Base-by-base conservation (phyloP, 1,140 invertebrate species). In the Grapholita molesta region DNA sequence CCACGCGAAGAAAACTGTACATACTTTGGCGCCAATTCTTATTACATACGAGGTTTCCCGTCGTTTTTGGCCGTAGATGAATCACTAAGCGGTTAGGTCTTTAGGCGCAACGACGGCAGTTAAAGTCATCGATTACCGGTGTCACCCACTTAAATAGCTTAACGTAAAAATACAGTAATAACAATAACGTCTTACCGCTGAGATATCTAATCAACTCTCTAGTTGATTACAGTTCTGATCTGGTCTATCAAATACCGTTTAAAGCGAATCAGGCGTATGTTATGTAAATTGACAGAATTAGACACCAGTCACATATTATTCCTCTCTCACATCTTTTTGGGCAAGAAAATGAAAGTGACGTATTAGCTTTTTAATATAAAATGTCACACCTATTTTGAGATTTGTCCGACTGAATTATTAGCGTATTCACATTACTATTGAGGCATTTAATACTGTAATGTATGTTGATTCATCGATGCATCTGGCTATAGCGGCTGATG, bases 21-120 rank as follows among this genome's bases (percentile, higher is more conserved):
- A 42, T 15, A 15, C 38, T 15, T 2, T 28, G 23, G 28, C 53
- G 53, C 53, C 23, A n/a, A 24, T 25, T 30, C 53, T 57, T 57
- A 57, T 25, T 9, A 57, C 53, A 25, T 25, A n/a, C 12, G 53
- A 24, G 24, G 2, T 57, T 57, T 57, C 53, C 53, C 12, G 28
- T 57, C 53, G 53, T 57, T 57, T 57, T 57, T 12, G 53, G 23
- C 28, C 23, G 53, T 42, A 57, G 24, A 18, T 57, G 53, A 57
- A 57, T 57, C 53, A 57, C 53, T 57, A 18, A 5, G 53, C 53
- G 21, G 53, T 57, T 11, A 28, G n/a, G n/a, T n/a, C n/a, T n/a
- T n/a, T n/a, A n/a, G 53, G 53, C 24, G 52, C 24, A 28, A 25
- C 53, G 24, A 8, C 53, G 53, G 53, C 15, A 25, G 53, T 25